These are phyloP conservation scores for Spatula clypeata DNA, from an alignment of 2,797 vertebrate genomes.

Conservation along the genomic window DNA sequence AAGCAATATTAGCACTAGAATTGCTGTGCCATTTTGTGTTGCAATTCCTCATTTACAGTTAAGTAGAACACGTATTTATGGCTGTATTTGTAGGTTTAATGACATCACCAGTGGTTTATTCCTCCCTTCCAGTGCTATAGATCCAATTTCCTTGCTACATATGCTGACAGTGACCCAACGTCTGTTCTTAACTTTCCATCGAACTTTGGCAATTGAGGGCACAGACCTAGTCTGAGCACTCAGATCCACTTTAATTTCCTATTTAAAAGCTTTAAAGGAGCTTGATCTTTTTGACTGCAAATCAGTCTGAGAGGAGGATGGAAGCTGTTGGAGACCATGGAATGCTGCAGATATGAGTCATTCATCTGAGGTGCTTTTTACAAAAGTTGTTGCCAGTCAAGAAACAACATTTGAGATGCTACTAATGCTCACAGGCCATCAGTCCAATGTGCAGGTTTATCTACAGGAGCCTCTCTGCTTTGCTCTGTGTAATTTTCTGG, in stretches of 20 bases:
- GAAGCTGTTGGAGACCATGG: not conserved
- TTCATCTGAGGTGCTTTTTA: constrained; percentile 3
- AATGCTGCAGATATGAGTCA: not conserved
- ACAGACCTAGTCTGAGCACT: not conserved
- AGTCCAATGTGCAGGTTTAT: not conserved
- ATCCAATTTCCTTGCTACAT: constrained; percentile 20
- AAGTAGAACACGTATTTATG: not conserved
- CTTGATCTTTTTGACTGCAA: constrained; percentile 47
- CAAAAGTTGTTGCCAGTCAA: constrained; percentile 23
- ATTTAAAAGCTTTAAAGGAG: constrained; percentile 34
- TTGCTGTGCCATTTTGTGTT: not conserved
- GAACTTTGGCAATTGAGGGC: constrained; percentile 46
- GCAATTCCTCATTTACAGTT: not conserved
- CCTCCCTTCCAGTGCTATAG: not conserved
- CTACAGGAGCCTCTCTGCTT: not conserved
- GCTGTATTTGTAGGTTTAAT: not conserved
- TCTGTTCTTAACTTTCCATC: constrained; percentile 27
- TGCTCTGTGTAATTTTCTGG: not conserved
- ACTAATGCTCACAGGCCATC: not conserved
- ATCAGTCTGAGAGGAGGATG: constrained; percentile 28
- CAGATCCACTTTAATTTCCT: constrained; percentile 15
- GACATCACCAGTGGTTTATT: not conserved
- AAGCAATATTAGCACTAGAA: not conserved
- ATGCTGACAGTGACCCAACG: not conserved
- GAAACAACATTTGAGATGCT: not conserved